These are phyloP conservation scores for Ellobium chinense DNA, from an alignment of 2,888 invertebrate genomes.

Conservation along the genomic window DNA sequence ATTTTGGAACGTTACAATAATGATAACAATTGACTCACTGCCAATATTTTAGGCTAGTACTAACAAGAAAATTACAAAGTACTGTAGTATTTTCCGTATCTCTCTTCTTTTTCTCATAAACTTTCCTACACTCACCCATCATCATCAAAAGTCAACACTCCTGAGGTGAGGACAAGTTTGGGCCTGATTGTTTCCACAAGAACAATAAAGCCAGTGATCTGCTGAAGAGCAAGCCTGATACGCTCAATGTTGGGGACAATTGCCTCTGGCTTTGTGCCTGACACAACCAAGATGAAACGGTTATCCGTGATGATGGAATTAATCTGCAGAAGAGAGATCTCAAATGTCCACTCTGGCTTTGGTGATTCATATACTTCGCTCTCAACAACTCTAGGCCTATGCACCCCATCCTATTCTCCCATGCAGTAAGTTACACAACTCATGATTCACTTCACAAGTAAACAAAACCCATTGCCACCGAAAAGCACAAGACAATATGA, in stretches of 20 bases:
- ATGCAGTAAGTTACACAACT: too few relatives aligned
- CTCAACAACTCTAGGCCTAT: background rate
- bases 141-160: slow-evolving; percentile 49
- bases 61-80: too few relatives aligned
- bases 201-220: slow-evolving; percentile 55
- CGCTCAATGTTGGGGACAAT: slow-evolving; percentile 51
- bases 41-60: too few relatives aligned
- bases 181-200: slow-evolving; percentile 58
- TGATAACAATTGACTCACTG: too few relatives aligned
- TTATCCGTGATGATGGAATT: slow-evolving; percentile 89
- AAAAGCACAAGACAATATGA: too few relatives aligned
- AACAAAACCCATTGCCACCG: too few relatives aligned
- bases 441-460: too few relatives aligned
- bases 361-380: background rate
- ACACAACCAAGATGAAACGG: slow-evolving; percentile 88
- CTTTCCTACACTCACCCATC: slow-evolving; percentile 31
- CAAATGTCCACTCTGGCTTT: background rate
- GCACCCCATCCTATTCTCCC: too few relatives aligned
- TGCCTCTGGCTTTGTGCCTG: slow-evolving; percentile 85
- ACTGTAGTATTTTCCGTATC: too few relatives aligned
- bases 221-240: slow-evolving; percentile 56
- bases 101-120: too few relatives aligned
- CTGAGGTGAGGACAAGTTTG: slow-evolving; percentile 47
- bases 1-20: too few relatives aligned
- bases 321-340: slow-evolving; percentile 80